Base-by-base conservation (phyloP, 2,797 vertebrate species). In the Euthynnus affinis region DNA sequence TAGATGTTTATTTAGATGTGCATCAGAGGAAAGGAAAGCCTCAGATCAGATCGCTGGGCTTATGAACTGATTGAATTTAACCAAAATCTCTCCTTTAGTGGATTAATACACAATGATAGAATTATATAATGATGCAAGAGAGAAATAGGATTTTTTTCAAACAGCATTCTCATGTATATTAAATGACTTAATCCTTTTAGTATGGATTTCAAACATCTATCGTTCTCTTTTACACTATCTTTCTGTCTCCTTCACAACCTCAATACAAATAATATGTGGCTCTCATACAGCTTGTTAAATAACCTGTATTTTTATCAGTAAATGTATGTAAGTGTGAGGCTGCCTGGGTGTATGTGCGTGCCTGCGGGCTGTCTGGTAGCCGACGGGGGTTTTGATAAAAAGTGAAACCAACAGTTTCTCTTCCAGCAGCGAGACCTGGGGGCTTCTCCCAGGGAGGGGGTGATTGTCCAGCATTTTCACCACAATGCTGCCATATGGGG, bases 401-500 rank as follows among this genome's bases (percentile, higher is more conserved):
- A 94, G 92, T 94, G 95, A 95, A 97, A 96, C 93, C 93, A 96
- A 95, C 93, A 95, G 94, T 92, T 96, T 96, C 95, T 62, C 80
- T 85, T 95, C 90, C 92, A 94, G 89, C 95, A 94, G 96, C 89
- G 89, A 95, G 95, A 93, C 95, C 93, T 80, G 84, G 87, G 93
- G 94, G 91, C 88, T 92, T 93, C 94, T 87, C 93, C 56, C 76
- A 75, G 80, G 78, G 84, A 84, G 87, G 82, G 90, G 90, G 74
- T 80, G 86, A 96, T 97, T 96, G 95, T 96, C 94, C 93, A 94
- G 94, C 95, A 94, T 95, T 96, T 95, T 94, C 93, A 94, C 96
- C 95, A 97, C 96, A 97, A 96, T 93, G 94, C 96, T 86, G 96
- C 96, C 97, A 97, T 96, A 97, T 96, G 96, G 96, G 92, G 96